Evolutionary conservation across 2,113 vertebrate species (phyloP), one percentile per base, ranked within the genome.

Genomic region (Chroicocephalus ridibundus): DNA sequence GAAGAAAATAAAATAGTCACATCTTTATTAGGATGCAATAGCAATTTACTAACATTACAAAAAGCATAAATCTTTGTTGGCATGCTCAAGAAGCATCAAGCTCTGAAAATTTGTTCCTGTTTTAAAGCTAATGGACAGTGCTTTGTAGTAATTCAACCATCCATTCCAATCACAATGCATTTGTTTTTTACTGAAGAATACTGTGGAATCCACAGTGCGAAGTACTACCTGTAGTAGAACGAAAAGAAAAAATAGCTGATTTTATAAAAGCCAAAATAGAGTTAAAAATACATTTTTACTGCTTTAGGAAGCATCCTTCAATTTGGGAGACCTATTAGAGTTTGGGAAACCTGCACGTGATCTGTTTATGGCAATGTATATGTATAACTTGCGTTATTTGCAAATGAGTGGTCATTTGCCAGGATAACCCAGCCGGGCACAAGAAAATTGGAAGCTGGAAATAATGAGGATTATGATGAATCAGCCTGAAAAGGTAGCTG

Each of bases 401-500:
- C 52, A 91, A 94, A 82, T 51, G 62, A 62, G 22, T 34, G 47
- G 60, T 54, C 10, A 3, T 75, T 90, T 83, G 55, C 79, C 86
- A 66, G 60, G 40, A 34, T 32, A 82, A 31, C 31, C 5, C 24
- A 72, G 31, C 24, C 70, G 62, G 74, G 51, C 79, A 49, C 34
- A 29, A 52, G 61, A 58, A 71, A 89, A 71, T 12, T 68, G 77
- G 78, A 61, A 90, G 13, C 54, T 87, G 81, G 83, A 78, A 82
- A 69, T 93, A 95, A 93, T 80, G 80, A 89, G 85, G 71, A 66
- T 84, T 69, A 25, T 91, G 93, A 95, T 83, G 82, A 96, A 95
- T 86, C 74, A 51, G 42, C 64, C 68, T 57, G 71, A 93, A 77
- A 68, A 83, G 62, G 64, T 46, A 75, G 72, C 55, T 91, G 32